Evolutionary conservation across 2,888 invertebrate genomes (phyloP), one percentile per base, ranked within the genome.

Genomic region (Cheiracanthium punctorium): DNA sequence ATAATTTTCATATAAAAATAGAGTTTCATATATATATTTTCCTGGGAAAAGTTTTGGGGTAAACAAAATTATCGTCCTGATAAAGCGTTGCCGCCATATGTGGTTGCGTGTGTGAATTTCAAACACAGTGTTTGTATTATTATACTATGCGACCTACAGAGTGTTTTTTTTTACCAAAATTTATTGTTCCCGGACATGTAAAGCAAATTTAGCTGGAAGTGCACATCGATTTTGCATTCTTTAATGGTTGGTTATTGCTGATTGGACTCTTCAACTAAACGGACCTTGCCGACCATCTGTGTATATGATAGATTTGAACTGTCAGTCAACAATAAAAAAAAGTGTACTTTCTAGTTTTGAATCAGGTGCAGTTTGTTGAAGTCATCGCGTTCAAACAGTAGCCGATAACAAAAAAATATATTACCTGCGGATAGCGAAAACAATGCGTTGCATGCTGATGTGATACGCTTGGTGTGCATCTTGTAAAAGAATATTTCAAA

Each of bases 171-270:
- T 33, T 69, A 33, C 33, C 17, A 58, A 20, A 20, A 24, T 58
- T 1, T n/a, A 12, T 12, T 69, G 32, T 69, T 20, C n/a, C 20
- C 8, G 8, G 30, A n/a, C 33, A 33, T n/a, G 17, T 12, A 2
- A 69, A 33, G 33, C 24, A 28, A n/a, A 33, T 69, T 69, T 24
- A 33, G 37, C 7, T 17, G 69, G 17, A 69, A 33, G n/a, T 8
- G 20, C 20, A 10, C 14, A 69, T 69, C 69, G 69, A 69, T 69
- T 69, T 33, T 37, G 24, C 37, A 14, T n/a, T n/a, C n/a, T n/a
- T 71, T 37, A 37, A 80, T 80, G 72, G 58, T 65, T 80, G 76
- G 30, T 76, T 37, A 82, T 76, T 76, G 43, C 37, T 41, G 76
- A 76, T 71, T 71, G 64, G 20, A 17, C 41, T 70, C 70, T 72